Evolutionary conservation across 1,140 invertebrate species (phyloP).

Genomic region (Atopsyche davidsoni): DNA sequence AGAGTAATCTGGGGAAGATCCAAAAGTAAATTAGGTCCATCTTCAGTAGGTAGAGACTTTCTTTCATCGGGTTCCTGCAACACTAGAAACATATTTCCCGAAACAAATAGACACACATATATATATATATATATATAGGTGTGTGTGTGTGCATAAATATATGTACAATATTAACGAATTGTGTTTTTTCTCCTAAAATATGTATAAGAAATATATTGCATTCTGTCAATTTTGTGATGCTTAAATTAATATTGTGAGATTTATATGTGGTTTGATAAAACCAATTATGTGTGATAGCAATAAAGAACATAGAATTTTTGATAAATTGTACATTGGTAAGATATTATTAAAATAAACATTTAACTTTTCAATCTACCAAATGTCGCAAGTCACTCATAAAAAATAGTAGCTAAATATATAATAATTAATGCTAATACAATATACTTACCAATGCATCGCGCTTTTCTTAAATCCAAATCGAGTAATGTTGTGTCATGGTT

Average conservation of each 20-base stretch:
- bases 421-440: neutral
- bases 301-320: too few species aligned
- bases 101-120: neutral
- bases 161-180: conserved; percentile 2
- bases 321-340: conserved; percentile 4
- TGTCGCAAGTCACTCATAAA: conserved; percentile 14
- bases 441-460: conserved; percentile 63
- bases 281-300: too few species aligned
- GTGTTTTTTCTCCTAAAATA: too few species aligned
- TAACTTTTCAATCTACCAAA: conserved; percentile 1
- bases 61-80: conserved; percentile 49
- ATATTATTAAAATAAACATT: conserved; percentile 1
- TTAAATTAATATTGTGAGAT: neutral
- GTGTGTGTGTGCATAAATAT: too few species aligned
- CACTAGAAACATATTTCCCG: conserved; percentile 35
- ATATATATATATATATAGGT: too few species aligned
- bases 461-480: conserved; percentile 72
- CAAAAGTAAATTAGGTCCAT: conserved; percentile 57
- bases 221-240: neutral
- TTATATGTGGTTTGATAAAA: conserved; percentile 1
- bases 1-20: conserved; percentile 59
- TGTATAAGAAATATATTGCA: neutral
- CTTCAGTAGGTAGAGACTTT: conserved; percentile 49
- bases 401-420: neutral
- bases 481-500: conserved; percentile 50